Percentiles rank a stretch among this genome's conserved stretches.
phyloP scores from a whole-genome alignment of 2,797 vertebrate species.

The Manis crassicaudata region DNA sequence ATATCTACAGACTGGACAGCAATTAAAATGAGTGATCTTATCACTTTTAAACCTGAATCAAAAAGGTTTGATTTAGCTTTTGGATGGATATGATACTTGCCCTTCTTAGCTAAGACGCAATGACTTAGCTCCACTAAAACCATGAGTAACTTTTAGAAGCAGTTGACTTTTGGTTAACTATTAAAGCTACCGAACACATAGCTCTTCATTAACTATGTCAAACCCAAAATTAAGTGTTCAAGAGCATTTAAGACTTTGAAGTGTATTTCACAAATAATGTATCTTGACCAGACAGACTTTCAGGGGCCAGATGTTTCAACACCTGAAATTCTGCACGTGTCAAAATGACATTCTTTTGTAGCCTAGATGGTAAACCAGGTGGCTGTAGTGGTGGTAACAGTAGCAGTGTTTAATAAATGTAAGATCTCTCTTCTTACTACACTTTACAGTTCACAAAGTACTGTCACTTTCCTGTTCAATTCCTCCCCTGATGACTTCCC shows the following conservation, averaged over 20 bases:
- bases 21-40: not conserved
- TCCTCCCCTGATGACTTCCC: not conserved
- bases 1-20: not conserved
- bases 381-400: not conserved
- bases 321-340: not conserved
- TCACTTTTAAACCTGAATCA: not conserved
- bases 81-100: not conserved
- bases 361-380: not conserved
- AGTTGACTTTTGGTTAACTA: conserved; percentile 45
- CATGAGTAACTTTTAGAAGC: not conserved
- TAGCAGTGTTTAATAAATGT: not conserved
- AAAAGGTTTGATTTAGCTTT: conserved; percentile 9
- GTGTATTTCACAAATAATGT: not conserved
- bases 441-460: not conserved
- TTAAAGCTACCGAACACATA: conserved; percentile 25
- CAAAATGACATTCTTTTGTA: not conserved
- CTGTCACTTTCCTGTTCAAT: not conserved
- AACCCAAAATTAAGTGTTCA: conserved; percentile 27
- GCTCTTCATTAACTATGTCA: conserved; percentile 27
- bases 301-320: not conserved
- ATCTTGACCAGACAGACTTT: not conserved
- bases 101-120: conserved; percentile 30
- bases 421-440: not conserved
- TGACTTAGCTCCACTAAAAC: conserved; percentile 27
- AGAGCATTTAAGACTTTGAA: not conserved